These are phyloP conservation scores for Macrostomum lignano DNA, from an alignment of 1,140 invertebrate species.

Conservation along the genomic window DNA sequence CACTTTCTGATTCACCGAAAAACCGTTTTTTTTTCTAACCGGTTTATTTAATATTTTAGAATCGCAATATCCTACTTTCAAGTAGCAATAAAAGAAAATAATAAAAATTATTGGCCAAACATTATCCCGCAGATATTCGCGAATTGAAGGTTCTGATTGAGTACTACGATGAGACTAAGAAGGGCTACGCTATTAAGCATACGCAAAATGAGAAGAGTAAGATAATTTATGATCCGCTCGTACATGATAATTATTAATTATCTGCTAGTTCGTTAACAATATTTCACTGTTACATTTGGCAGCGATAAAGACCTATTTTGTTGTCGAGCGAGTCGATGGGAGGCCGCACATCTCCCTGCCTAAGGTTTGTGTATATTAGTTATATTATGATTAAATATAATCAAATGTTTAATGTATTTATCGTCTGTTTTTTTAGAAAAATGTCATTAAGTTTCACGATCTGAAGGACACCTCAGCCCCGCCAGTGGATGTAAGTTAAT, in stretches of 20 bases:
- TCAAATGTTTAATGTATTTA: too few species aligned
- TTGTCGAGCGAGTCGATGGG: conserved; percentile 28
- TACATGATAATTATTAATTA: not conserved
- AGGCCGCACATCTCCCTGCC: not conserved
- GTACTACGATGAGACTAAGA: conserved; percentile 15
- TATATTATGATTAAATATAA: not conserved
- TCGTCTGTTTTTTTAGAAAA: not conserved
- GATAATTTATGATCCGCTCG: not conserved
- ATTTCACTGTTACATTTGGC: conserved; percentile 12
- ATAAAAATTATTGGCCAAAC: conserved; percentile 1
- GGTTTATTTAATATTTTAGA: not conserved
- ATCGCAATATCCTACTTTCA: not conserved
- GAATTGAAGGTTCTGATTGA: conserved; percentile 19
- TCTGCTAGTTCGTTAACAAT: not conserved
- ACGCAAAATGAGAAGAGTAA: conserved; percentile 8
- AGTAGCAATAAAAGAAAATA: too few species aligned
- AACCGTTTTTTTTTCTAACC: too few species aligned
- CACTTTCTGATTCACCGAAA: too few species aligned
- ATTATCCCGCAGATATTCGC: conserved; percentile 15
- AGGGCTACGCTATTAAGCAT: conserved; percentile 8
- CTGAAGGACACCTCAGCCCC: not conserved
- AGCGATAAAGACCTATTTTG: conserved; percentile 53
- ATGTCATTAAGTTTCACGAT: not conserved
- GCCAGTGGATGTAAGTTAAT: not conserved
- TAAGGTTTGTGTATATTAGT: not conserved